Evolutionary conservation across 2,888 invertebrate species (phyloP), one percentile per base, ranked within the genome.

Genomic region (Pharmacophagus antenor): DNA sequence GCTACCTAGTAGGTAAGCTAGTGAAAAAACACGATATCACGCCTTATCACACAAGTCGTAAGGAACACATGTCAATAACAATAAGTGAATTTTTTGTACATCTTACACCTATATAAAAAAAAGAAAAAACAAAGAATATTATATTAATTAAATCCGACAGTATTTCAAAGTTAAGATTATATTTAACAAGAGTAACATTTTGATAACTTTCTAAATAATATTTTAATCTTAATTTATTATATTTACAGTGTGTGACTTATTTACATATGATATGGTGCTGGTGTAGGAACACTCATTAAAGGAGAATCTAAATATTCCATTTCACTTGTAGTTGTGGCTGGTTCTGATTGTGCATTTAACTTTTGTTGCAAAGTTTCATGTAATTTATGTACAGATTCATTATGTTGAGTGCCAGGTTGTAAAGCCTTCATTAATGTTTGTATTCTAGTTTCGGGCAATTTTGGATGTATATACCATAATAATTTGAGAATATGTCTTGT

Each of bases 401-500:
- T 95, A 76, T 97, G 97, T 80, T 97, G 94, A 22, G 93, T 92
- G 0, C 93, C 94, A 0, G 94, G 94, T 67, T 95, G 95, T 23
- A 97, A 84, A 15, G 95, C 94, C 76, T 96, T 96, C 89, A 98
- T 93, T 18, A 98, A 85, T 0, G 95, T 94, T 66, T 95, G 95
- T 63, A 97, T 88, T 65, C 97, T 93, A 46, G 93, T 93, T 2
- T 94, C 92, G 0, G 97, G 97, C 61, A 98, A 82, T 81, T 96
- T 97, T 20, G 94, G 94, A 82, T 98, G 94, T 64, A 97, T 94
- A 77, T 97, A 97, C 96, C 97, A 98, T 41, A 98, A 84, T 52
- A 99, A 89, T 78, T 98, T 97, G 50, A 98, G 84, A 75, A 98
- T 92, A 89, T 99, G 99, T 54, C 97, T 93, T 3, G 96, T 95